phyloP scores from a whole-genome alignment of 2,113 vertebrate genomes.

The Urocolius indicus region DNA sequence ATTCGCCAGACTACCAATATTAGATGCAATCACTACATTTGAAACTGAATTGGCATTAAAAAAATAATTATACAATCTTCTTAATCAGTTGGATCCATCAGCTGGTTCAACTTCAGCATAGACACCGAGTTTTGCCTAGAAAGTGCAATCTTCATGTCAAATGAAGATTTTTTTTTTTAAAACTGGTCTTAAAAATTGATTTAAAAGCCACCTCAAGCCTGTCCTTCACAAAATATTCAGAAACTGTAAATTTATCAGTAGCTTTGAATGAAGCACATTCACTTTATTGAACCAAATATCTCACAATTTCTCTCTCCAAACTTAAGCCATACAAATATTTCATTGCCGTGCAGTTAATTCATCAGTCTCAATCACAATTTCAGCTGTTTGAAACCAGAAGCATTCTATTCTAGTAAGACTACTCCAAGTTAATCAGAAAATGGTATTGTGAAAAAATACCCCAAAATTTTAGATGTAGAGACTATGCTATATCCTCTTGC shows the following conservation, averaged over 20 bases:
- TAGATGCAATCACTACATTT: not conserved
- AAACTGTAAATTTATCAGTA: not conserved
- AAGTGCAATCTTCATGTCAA: not conserved
- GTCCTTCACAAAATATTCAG: not conserved
- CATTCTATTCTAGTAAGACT: not conserved
- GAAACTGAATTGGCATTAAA: not conserved
- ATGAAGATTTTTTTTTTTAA: not conserved
- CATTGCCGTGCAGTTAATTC: not conserved
- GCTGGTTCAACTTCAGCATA: not conserved
- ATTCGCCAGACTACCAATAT: not conserved
- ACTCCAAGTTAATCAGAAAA: not conserved
- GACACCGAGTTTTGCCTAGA: not conserved
- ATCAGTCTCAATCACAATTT: not conserved
- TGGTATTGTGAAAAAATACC: not conserved
- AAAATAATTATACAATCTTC: not conserved
- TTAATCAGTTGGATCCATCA: not conserved
- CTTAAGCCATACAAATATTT: not conserved
- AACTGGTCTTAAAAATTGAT: not conserved
- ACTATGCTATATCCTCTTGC: not conserved
- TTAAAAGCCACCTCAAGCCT: not conserved
- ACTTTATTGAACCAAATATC: not conserved
- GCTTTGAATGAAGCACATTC: not conserved
- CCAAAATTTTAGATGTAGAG: not conserved
- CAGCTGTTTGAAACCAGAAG: not conserved
- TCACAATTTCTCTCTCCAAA: not conserved